Conservation (phyloP, 2,888 invertebrate species). For the Fragum fragum region DNA sequence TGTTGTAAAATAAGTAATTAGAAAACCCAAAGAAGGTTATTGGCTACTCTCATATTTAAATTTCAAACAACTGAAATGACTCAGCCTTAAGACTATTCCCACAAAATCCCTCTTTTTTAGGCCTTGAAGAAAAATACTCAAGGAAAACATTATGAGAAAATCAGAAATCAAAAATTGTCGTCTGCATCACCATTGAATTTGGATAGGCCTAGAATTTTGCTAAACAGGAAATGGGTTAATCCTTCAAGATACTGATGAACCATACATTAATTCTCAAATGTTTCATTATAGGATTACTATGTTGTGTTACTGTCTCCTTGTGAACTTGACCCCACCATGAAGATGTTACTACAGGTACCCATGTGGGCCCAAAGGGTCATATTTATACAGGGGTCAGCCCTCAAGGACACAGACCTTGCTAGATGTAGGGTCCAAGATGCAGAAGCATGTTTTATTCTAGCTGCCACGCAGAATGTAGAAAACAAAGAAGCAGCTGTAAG, state of each 20-base stretch:
- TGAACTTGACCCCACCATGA: conserved; percentile 99
- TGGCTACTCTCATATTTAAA: too few relatives aligned
- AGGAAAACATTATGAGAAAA: neutral
- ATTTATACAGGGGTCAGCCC: conserved; percentile 98
- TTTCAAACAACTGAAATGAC: too few relatives aligned
- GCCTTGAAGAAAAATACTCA: too few relatives aligned
- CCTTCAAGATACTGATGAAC: too few relatives aligned
- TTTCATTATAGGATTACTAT: conserved; percentile 93
- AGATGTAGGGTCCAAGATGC: conserved; percentile 98
- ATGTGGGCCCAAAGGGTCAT: conserved; percentile 99
- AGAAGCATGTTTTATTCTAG: conserved; percentile 98
- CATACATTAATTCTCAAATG: too few relatives aligned
- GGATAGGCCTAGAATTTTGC: too few relatives aligned
- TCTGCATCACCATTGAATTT: too few relatives aligned
- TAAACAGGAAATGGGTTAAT: too few relatives aligned
- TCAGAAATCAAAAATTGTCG: neutral
- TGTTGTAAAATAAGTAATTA: too few relatives aligned
- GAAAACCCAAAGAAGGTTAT: too few relatives aligned
- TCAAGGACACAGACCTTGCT: conserved; percentile 98
- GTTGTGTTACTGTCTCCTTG: conserved; percentile 98
- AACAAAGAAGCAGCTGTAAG: conserved; percentile 97
- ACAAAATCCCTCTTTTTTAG: too few relatives aligned
- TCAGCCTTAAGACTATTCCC: too few relatives aligned
- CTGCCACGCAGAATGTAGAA: conserved; percentile 97
- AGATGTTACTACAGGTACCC: conserved; percentile 98